These are phyloP conservation scores for Nephotettix cincticeps DNA, from an alignment of 1,140 invertebrate genomes.

Conservation along the genomic window DNA sequence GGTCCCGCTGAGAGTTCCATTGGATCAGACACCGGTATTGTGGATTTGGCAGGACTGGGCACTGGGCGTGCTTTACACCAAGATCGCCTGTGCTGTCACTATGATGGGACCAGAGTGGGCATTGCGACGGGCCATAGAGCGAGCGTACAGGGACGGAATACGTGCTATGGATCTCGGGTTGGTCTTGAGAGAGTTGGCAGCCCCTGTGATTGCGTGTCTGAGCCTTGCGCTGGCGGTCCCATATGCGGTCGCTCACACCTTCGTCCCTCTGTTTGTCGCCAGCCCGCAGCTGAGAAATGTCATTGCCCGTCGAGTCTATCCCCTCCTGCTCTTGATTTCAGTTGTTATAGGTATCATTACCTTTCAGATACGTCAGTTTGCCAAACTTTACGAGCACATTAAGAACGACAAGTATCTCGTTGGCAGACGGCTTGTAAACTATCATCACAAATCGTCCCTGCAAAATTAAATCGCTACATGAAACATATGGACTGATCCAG, in stretches of 20 bases:
- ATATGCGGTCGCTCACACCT: slow-evolving; percentile 81
- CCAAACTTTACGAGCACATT: slow-evolving; percentile 95
- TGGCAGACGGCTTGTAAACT: slow-evolving; percentile 92
- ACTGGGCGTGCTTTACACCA: slow-evolving; percentile 93
- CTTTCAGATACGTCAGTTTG: slow-evolving; percentile 88
- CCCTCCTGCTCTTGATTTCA: slow-evolving; percentile 69
- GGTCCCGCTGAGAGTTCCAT: slow-evolving; percentile 87
- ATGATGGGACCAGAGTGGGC: slow-evolving; percentile 98
- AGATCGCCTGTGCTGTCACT: slow-evolving; percentile 94
- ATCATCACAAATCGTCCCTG: slow-evolving; percentile 57
- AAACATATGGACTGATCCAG: slow-evolving; percentile 1
- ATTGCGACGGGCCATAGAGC: slow-evolving; percentile 86
- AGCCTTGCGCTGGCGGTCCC: slow-evolving; percentile 84
- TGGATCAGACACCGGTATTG: slow-evolving; percentile 91
- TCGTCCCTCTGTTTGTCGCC: slow-evolving; percentile 77
- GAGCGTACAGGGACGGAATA: slow-evolving; percentile 87
- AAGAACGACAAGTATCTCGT: slow-evolving; percentile 99
- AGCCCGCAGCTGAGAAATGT: slow-evolving; percentile 71
- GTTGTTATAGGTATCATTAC: slow-evolving; percentile 34
- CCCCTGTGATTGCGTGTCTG: slow-evolving; percentile 85
- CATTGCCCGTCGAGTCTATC: slow-evolving; percentile 88
- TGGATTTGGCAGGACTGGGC: slow-evolving; percentile 98
- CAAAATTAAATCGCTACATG: slow-evolving; percentile 3
- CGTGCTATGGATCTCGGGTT: slow-evolving; percentile 73
- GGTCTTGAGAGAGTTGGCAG: slow-evolving; percentile 80